Evolutionary conservation across 2,113 vertebrate species (phyloP), one percentile per base, ranked within the genome.

Genomic region (Carassius gibelio): DNA sequence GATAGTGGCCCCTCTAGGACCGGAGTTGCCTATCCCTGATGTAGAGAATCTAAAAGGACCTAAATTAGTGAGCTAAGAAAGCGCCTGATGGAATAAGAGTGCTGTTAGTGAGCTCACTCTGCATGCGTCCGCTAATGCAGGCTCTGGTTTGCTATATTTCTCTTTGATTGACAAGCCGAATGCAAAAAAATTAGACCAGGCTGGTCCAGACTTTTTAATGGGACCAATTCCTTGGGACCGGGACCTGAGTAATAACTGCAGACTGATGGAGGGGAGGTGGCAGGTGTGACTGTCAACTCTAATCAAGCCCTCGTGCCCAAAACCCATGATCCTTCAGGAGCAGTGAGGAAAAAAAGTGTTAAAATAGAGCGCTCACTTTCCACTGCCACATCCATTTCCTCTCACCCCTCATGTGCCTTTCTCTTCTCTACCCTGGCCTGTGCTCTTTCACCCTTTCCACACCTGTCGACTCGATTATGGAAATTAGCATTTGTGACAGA

Each of bases 391-490:
- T 71, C 8, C 82, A 80, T 38, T 82, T 59, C 81, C 87, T 83
- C 62, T 79, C 52, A 14, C 26, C 19, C 64, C 69, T 55, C 71
- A 76, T 72, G 55, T 38, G 23, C 52, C 84, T 82, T 88, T 84
- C 75, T 82, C 85, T 74, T 79, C 80, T 86, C 57, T 11, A 59
- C 61, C 89, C 26, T 92, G 82, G 15, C 66, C 84, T 82, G 59
- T 84, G 90, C 85, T 87, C 89, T 74, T 89, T 87, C 88, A 94
- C 92, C 90, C 94, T 89, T 89, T 93, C 95, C 95, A 96, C 95
- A 96, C 96, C 95, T 96, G 96, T 97, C 96, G 93, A 94, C 92
- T 92, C 90, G 95, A 97, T 97, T 96, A 97, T 97, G 96, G 93
- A 95, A 94, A 96, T 96, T 93, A 96, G 93, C 85, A 90, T 96